Base-by-base conservation (phyloP, 2,888 invertebrate genomes). In the Chymomyza caudatula region DNA sequence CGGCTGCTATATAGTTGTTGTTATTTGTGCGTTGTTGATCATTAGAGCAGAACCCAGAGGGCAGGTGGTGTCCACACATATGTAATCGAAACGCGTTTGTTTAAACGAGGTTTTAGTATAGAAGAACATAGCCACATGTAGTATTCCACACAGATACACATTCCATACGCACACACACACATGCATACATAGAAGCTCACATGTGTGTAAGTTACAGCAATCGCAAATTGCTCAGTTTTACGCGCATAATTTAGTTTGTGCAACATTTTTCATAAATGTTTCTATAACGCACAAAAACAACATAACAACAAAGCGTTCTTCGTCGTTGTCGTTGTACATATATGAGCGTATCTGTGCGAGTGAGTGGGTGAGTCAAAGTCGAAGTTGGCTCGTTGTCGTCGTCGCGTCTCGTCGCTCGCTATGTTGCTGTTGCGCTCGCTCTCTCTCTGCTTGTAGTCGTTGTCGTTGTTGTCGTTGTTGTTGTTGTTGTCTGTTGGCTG, bases 41-140 rank as follows among this genome's bases (percentile, higher is more conserved):
- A 76, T 69, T 78, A 73, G 83, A 86, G 74, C 84, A 84, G 72
- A 85, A 80, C 83, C 64, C 62, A 37, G 72, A 78, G 78, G 83
- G 85, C 83, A 85, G 87, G 85, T 83, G 82, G 79, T 84, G 85
- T 84, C 86, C 78, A 71, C 71, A 77, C 69, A 79, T 63, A 71
- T 80, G 82, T 71, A 53, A n/a, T n/a, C n/a, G n/a, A 53, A 53
- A 53, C 51, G 51, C 51, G 51, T 51, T 51, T 51, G 13, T 51
- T 51, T 51, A 51, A 51, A 51, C 51, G 19, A 51, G 51, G 5
- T 20, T 20, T 51, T 51, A 51, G 20, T 51, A 70, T 44, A 57
- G 17, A 17, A 47, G 3, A 19, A 15, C 47, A 19, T 47, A 11
- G 5, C 59, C 47, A 43, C 43, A 11, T 59, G 53, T n/a, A 61